Evolutionary conservation across 2,797 vertebrate genomes (phyloP), one percentile per base, ranked within the genome.

Genomic region (Zalophus californianus): DNA sequence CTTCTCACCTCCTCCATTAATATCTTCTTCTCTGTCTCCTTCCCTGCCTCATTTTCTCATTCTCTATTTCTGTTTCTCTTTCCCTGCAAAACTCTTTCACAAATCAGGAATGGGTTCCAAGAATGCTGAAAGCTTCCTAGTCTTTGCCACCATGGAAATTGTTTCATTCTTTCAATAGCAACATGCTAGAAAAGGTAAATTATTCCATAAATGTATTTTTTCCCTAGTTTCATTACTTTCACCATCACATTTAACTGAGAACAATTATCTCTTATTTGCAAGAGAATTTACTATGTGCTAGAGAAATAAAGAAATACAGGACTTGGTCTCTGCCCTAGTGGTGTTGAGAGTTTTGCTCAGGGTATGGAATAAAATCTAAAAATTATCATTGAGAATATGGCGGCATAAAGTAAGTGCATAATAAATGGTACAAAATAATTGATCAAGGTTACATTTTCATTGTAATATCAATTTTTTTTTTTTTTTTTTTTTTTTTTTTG

Each of bases 291-390:
- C 10, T 72, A 23, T 14, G 15, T 91, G 27, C 29, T 90, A 70
- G 50, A 92, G 50, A 96, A 90, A 75, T 84, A 70, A 78, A 89
- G 32, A 78, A 82, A 73, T 48, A 68, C 5, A 79, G 27, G 4
- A n/a, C 5, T 75, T 58, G 1, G 27, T 85, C 7, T 60, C 14
- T 85, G 25, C 21, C 11, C 5, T 66, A 41, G 15, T 21, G 16
- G 23, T 75, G 13, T 58, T 41, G 27, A 86, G 18, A 93, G 7
- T 29, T 91, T 93, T 89, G 12, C 15, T 86, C 73, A 58, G 5
- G 7, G 14, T 25, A 56, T 84, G 21, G 15, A 62, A 54, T 68
- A 70, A 80, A 91, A 60, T 88, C 41, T 38, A 48, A 87, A 95
- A 80, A 25, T 77, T 62, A 56, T 1, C 27, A 54, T 64, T 32